Evolutionary conservation across 2,797 vertebrate genomes (phyloP).

Genomic region (Furcifer pardalis): DNA sequence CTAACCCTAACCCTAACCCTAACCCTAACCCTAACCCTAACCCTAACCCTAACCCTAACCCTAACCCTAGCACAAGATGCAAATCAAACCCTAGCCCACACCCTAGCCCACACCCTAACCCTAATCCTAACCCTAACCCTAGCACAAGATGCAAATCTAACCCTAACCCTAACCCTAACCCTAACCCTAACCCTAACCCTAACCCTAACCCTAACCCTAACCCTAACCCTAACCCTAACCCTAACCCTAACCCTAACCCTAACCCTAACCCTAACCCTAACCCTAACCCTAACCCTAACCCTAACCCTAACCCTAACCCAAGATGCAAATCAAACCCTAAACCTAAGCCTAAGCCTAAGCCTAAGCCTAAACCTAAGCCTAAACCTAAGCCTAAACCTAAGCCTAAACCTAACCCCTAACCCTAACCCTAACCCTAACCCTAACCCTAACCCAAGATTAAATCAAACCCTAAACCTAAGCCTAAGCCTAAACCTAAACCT

Average conservation of each 20-base stretch:
- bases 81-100: no score
- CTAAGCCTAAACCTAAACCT: not conserved
- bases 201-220: constrained; percentile 18
- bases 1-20: not conserved
- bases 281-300: constrained; percentile 39
- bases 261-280: constrained; percentile 37
- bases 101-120: no score
- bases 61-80: no score
- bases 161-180: not conserved
- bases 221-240: constrained; percentile 43
- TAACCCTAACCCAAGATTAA: constrained; percentile 42
- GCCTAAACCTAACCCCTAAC: constrained; percentile 35
- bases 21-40: not conserved
- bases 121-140: no score
- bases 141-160: no score
- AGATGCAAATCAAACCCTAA: no score
- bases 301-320: constrained; percentile 40
- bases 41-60: not conserved
- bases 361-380: constrained; percentile 50
- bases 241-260: constrained; percentile 46
- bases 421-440: constrained; percentile 36
- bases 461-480: constrained; percentile 22
- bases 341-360: constrained; percentile 56
- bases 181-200: constrained; percentile 1
- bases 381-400: constrained; percentile 49